These are phyloP conservation scores for Neotragus pygmaeus DNA, from an alignment of 2,113 vertebrate genomes.

Conservation along the genomic window DNA sequence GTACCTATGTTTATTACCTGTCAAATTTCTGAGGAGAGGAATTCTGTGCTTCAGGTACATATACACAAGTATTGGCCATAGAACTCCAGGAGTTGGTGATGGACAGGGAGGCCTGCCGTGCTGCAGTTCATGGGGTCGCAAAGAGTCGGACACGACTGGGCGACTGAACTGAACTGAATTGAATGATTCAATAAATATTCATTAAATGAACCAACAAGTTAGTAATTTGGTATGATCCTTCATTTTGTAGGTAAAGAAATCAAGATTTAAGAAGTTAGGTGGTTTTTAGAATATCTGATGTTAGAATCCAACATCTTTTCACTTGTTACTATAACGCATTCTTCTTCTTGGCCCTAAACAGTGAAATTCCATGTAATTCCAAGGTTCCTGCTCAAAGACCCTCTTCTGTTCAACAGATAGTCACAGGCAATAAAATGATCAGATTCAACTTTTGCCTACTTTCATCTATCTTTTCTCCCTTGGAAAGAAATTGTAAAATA, in stretches of 20 bases:
- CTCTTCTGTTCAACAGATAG: not conserved
- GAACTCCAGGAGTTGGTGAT: no score
- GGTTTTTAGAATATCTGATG: not conserved
- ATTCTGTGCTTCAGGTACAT: not conserved
- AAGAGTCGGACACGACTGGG: no score
- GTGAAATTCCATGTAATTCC: not conserved
- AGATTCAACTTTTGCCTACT: constrained; percentile 7
- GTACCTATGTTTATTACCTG: not conserved
- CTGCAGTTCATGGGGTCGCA: no score
- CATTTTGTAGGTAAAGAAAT: not conserved
- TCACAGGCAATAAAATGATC: not conserved
- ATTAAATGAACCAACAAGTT: no score
- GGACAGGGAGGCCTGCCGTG: no score
- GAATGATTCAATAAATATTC: no score
- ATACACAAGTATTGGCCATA: not conserved
- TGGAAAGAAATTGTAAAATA: constrained; percentile 36
- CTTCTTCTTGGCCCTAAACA: not conserved
- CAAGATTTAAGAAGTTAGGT: not conserved
- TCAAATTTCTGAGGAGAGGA: not conserved
- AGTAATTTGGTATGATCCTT: not conserved
- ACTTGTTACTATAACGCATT: not conserved
- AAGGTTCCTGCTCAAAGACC: not conserved
- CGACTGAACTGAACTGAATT: no score
- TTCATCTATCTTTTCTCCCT: constrained; percentile 30
- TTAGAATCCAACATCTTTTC: not conserved